These are phyloP conservation scores for Melanotaenia parkinsoni DNA, from an alignment of 2,797 vertebrate genomes.

Conservation along the genomic window DNA sequence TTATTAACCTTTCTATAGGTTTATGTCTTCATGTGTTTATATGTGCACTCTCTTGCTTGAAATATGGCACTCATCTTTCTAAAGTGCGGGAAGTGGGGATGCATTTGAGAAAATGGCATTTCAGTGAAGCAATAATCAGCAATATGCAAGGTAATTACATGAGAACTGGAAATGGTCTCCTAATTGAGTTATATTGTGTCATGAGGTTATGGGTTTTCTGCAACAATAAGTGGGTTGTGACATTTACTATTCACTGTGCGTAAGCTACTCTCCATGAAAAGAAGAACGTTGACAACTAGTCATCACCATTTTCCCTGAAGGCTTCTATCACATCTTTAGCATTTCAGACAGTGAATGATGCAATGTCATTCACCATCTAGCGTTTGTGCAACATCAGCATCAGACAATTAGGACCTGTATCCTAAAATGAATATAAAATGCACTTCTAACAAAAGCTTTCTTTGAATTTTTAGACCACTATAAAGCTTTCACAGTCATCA, in stretches of 20 bases:
- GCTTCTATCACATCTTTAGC: constrained; percentile 22
- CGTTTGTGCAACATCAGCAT: constrained; percentile 39
- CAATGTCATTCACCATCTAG: constrained; percentile 23
- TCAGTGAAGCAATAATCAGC: constrained; percentile 11
- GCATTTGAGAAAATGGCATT: neutral
- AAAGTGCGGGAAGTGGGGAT: neutral
- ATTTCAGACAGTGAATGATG: constrained; percentile 32
- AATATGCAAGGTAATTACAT: constrained; percentile 7
- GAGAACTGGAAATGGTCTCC: constrained; percentile 1
- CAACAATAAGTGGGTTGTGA: neutral
- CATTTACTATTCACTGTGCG: neutral
- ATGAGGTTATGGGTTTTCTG: constrained; percentile 7
- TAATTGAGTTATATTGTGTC: constrained; percentile 10
- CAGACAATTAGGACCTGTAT: constrained; percentile 53
- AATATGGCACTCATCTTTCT: neutral
- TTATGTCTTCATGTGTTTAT: neutral
- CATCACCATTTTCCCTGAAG: constrained; percentile 11
- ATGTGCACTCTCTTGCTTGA: neutral
- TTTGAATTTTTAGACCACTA: constrained; percentile 44
- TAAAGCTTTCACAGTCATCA: constrained; percentile 22
- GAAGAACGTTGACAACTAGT: neutral
- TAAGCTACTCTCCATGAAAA: neutral
- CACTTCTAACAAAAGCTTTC: constrained; percentile 40
- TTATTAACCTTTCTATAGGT: constrained; percentile 53
- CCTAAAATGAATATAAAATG: constrained; percentile 61